phyloP scores from a whole-genome alignment of 2,113 vertebrate genomes.

The Formicarius rufipectus region DNA sequence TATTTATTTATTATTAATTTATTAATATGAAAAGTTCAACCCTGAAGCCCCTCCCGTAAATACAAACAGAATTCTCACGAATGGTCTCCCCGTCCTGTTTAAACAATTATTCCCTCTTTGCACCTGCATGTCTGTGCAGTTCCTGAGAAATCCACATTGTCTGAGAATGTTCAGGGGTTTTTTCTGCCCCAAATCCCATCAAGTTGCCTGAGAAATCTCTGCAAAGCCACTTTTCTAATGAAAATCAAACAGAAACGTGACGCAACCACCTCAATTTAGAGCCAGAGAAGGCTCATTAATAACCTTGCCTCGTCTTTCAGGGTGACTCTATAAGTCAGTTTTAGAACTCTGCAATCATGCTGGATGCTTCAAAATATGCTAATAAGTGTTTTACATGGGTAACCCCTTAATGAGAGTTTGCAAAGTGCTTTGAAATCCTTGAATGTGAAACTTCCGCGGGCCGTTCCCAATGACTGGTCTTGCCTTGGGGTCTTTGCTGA shows the following conservation, averaged over 20 bases:
- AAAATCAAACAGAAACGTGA: background rate
- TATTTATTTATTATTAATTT: background rate
- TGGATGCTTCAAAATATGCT: background rate
- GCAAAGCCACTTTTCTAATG: background rate
- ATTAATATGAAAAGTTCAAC: background rate
- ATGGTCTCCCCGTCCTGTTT: accelerated
- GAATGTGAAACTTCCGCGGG: background rate
- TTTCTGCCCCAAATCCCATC: background rate
- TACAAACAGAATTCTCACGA: background rate
- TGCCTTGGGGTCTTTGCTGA: background rate
- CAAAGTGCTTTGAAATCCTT: background rate
- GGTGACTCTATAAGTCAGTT: background rate
- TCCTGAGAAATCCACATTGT: background rate
- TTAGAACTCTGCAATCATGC: background rate
- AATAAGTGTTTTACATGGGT: background rate
- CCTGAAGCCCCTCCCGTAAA: background rate
- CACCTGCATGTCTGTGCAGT: no score
- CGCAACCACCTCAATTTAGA: background rate
- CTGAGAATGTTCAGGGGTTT: background rate
- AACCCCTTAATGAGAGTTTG: background rate
- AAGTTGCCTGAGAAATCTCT: background rate
- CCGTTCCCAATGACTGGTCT: background rate
- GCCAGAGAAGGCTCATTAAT: background rate
- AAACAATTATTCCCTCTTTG: background rate
- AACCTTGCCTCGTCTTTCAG: background rate